Percentiles rank a stretch among this genome's conserved stretches.
Evolutionary conservation across 2,797 vertebrate species (phyloP).

Genomic region (Paedocypris micromegethes): DNA sequence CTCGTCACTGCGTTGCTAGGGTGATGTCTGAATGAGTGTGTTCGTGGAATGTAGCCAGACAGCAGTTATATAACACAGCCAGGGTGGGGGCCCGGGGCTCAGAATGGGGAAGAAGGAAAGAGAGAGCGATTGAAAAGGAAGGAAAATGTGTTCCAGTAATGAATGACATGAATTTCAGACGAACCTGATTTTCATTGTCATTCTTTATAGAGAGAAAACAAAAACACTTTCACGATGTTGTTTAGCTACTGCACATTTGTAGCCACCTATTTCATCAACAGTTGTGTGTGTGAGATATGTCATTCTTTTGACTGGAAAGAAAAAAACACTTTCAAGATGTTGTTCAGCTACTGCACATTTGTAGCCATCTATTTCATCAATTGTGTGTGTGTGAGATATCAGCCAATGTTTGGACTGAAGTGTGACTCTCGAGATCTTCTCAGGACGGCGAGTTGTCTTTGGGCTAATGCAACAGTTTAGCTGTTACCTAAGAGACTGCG

Average conservation of each 20-base stretch:
- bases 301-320: constrained; percentile 39
- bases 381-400: constrained; percentile 41
- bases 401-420: constrained; percentile 43
- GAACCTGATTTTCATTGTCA: background rate
- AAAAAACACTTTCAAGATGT: background rate
- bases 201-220: constrained; percentile 36
- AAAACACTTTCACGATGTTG: background rate
- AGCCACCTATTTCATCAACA: background rate
- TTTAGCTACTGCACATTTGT: background rate
- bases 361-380: background rate
- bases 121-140: constrained; percentile 33
- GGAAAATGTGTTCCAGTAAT: background rate
- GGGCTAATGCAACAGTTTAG: constrained; percentile 45
- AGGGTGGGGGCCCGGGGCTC: constrained; percentile 48
- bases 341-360: background rate
- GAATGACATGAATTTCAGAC: no score
- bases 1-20: constrained; percentile 60
- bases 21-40: constrained; percentile 69
- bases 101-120: constrained; percentile 52
- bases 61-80: constrained; percentile 71
- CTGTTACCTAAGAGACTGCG: constrained; percentile 59
- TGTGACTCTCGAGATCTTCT: constrained; percentile 49
- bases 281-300: constrained; percentile 40
- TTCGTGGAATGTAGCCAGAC: constrained; percentile 71
- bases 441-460: constrained; percentile 42